A percentile compares a stretch with the other conserved stretches of the same genome.
phyloP scores from a whole-genome alignment of 2,113 vertebrate genomes.

The Hemichromis elongatus region DNA sequence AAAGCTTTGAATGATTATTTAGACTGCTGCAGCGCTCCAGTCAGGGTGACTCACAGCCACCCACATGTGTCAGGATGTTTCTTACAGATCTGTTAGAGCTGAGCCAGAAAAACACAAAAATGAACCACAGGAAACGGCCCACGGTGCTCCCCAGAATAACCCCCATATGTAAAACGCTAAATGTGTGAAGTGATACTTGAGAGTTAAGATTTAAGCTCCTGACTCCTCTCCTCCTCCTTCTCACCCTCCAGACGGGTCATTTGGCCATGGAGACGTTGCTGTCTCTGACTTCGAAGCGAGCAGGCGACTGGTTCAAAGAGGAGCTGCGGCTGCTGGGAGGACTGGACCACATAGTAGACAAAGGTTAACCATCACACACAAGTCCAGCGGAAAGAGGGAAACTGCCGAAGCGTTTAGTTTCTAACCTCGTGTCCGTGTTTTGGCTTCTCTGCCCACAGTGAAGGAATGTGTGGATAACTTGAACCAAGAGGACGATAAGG shows the following conservation, averaged over 20 bases:
- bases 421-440: not conserved
- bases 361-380: constrained; percentile 74
- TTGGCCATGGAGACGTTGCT: constrained; percentile 96
- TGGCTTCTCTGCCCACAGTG: constrained; percentile 67
- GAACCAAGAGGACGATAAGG: constrained; percentile 86
- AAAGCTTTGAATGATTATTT: not conserved
- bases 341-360: constrained; percentile 98
- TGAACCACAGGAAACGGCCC: fast-evolving
- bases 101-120: not conserved
- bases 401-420: fast-evolving
- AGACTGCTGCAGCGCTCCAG: not conserved
- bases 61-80: not conserved
- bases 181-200: not conserved
- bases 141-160: not conserved
- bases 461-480: constrained; percentile 95
- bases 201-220: not conserved
- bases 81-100: not conserved
- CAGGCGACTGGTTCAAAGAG: constrained; percentile 99
- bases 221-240: not conserved
- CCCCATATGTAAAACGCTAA: not conserved
- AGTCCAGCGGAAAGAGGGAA: fast-evolving
- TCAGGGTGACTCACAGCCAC: not conserved
- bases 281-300: constrained; percentile 94
- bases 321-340: constrained; percentile 94
- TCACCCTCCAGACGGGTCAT: constrained; percentile 84